Conservation (phyloP, 2,888 invertebrate species). For the Dusona sp. region DNA sequence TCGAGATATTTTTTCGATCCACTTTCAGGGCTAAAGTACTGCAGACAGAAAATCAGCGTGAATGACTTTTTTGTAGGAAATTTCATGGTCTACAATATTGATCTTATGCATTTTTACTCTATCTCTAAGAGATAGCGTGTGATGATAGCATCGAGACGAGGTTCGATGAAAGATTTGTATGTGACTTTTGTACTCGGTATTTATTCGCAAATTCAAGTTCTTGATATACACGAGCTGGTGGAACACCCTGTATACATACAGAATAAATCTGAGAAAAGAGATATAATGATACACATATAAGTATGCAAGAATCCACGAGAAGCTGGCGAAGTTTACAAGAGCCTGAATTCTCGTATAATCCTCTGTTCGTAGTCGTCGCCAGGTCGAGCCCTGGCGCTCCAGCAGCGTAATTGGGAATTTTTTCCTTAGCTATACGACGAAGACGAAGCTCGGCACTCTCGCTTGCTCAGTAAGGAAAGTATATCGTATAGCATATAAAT, state of each 20-base stretch:
- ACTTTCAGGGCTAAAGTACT: neutral
- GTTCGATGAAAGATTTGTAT: neutral
- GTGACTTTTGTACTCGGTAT: neutral
- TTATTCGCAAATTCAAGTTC: neutral
- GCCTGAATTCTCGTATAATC: constrained; percentile 34
- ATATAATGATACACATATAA: constrained; percentile 12
- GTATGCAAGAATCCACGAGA: constrained; percentile 18
- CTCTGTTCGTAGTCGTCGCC: constrained; percentile 57
- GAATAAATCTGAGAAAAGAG: constrained; percentile 16
- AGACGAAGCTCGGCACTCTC: constrained; percentile 37
- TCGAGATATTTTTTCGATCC: neutral
- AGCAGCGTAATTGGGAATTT: constrained; percentile 60
- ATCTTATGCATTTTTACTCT: too few relatives aligned
- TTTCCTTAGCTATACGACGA: constrained; percentile 40
- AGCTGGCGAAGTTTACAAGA: constrained; percentile 45
- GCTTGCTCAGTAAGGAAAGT: constrained; percentile 53
- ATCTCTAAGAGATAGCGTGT: too few relatives aligned
- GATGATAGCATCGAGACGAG: neutral
- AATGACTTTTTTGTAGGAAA: too few relatives aligned
- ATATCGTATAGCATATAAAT: constrained; percentile 29
- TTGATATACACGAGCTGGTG: neutral
- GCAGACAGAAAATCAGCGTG: neutral
- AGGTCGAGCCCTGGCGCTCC: constrained; percentile 53
- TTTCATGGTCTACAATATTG: too few relatives aligned
- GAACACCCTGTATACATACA: neutral